Evolutionary conservation across 2,888 invertebrate species (phyloP).

Genomic region (Linnaemya vulpina): DNA sequence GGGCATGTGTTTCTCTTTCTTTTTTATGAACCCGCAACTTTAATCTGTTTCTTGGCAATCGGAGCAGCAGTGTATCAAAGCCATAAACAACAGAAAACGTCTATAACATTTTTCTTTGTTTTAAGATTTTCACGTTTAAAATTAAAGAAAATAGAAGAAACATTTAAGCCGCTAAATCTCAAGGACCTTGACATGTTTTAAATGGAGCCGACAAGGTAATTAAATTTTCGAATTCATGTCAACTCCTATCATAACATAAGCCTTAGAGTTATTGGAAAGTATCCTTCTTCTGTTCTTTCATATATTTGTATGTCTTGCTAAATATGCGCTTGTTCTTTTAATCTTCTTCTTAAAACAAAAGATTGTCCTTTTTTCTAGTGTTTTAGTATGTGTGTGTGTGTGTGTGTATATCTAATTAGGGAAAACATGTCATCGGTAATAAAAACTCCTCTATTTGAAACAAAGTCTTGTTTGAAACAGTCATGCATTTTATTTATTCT

Average conservation of each 20-base stretch:
- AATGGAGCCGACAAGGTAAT: conserved; percentile 38
- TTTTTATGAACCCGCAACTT: conserved; percentile 45
- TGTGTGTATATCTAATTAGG: conserved; percentile 60
- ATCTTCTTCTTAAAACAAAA: not conserved
- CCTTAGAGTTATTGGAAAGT: not conserved
- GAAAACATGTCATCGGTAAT: conserved; percentile 61
- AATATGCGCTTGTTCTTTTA: not conserved
- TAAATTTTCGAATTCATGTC: conserved; percentile 32
- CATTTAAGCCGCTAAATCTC: not conserved
- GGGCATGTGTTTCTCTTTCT: not conserved
- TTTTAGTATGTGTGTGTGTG: too few relatives aligned
- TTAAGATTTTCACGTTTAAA: conserved; percentile 56
- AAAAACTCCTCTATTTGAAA: conserved; percentile 40
- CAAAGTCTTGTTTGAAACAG: conserved; percentile 18
- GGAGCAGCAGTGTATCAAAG: conserved; percentile 12
- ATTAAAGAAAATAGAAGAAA: conserved; percentile 2
- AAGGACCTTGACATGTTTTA: conserved; percentile 24
- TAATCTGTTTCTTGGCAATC: not conserved
- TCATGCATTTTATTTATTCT: not conserved
- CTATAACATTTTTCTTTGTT: not conserved
- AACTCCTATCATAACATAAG: not conserved
- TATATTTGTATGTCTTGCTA: not conserved
- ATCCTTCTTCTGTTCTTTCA: not conserved
- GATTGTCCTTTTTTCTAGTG: conserved; percentile 41
- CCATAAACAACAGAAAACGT: conserved; percentile 26